Evolutionary conservation across 1,140 invertebrate species (phyloP), one percentile per base, ranked within the genome.

Genomic region (Zaprionus inermis): DNA sequence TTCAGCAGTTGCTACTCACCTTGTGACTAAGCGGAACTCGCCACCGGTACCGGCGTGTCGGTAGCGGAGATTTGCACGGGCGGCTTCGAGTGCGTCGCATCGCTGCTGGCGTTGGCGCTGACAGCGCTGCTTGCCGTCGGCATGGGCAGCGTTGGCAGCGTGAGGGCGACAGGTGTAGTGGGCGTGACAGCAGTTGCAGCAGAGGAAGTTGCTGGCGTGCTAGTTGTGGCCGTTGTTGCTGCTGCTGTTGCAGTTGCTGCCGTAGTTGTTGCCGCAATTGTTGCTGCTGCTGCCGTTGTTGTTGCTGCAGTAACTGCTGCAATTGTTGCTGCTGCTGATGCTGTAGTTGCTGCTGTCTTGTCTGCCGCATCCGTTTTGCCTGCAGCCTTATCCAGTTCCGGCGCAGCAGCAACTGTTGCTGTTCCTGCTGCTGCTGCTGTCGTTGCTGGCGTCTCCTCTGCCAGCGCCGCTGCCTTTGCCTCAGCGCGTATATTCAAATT

Each of bases 1-100:
- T 49, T 1, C 18, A 20, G 22, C 1, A 49, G 18, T 12, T 49
- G 11, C 0, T 51, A 86, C 84, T 88, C 20, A 88, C 83, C 83
- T 89, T 79, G 83, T 88, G 84, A 88, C 85, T 89, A 88, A 88
- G 84, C 84, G 77, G 84, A 88, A 84, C 84, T 88, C 38, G 84
- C 84, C 85, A 88, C 84, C 61, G 84, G 78, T 51, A 85, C 80
- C 78, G 84, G 52, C 9, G 81, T 85, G 63, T 85, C 81, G 34
- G 81, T 85, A 30, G 86, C 81, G 63, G 84, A 72, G 41, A 90
- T 89, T 78, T 90, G 85, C 32, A 89, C 81, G 28, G 83, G 79
- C 51, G 84, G 84, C 84, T 88, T 88, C 12, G 85, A 71, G 44
- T 78, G 49, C 16, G 74, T 49, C 5, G 77, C 76, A n/a, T 38